These are phyloP conservation scores for Vespertilio murinus DNA, from an alignment of 2,797 vertebrate genomes.

Conservation along the genomic window DNA sequence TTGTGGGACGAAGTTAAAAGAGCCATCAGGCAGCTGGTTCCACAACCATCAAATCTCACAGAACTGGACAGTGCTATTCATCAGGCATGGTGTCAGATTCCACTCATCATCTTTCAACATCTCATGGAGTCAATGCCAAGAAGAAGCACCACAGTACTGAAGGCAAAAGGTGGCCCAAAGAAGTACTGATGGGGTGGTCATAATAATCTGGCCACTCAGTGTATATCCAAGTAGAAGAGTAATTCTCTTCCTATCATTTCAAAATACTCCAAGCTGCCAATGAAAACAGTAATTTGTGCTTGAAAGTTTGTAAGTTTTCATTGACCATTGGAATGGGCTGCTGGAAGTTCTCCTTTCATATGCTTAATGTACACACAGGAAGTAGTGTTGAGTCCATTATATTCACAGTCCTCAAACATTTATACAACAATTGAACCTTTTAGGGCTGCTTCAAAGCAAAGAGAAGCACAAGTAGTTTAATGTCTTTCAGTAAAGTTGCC, in stretches of 20 bases:
- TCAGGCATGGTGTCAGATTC: too few relatives aligned
- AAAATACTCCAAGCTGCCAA: neutral
- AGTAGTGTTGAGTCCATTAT: neutral
- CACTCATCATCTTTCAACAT: too few relatives aligned
- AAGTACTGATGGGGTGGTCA: too few relatives aligned
- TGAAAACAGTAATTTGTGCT: neutral
- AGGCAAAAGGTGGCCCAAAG: too few relatives aligned
- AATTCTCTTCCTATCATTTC: constrained; percentile 22
- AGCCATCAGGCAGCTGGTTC: too few relatives aligned
- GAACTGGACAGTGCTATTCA: too few relatives aligned
- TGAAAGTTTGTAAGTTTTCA: neutral
- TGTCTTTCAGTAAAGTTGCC: neutral
- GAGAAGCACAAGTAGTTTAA: neutral
- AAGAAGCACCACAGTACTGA: too few relatives aligned
- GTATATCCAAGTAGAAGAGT: neutral
- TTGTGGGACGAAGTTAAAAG: too few relatives aligned
- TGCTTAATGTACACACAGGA: neutral
- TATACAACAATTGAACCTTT: neutral
- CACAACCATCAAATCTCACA: too few relatives aligned
- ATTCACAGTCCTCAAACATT: neutral
- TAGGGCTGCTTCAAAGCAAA: constrained; percentile 7
- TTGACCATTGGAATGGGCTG: neutral
- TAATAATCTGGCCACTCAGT: too few relatives aligned
- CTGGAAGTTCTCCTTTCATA: neutral
- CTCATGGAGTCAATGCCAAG: too few relatives aligned